A percentile compares a stretch with the other conserved stretches of the same genome.
Conservation (phyloP, 2,888 invertebrate genomes). For the Epistrophe grossulariae region DNA sequence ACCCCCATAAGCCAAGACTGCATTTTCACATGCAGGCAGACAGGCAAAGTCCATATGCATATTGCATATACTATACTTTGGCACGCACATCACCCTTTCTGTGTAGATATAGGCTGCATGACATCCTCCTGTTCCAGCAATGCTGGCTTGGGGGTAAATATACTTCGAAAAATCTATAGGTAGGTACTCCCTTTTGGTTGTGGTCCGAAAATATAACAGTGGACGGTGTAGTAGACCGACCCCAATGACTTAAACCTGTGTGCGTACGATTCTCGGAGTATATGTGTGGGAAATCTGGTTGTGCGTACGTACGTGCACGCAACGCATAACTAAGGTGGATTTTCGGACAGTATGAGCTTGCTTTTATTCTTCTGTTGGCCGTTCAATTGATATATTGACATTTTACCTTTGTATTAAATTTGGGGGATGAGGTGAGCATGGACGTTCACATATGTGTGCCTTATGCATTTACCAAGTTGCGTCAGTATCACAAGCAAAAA, state of each 20-base stretch:
- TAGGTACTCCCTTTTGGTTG: conserved; percentile 30
- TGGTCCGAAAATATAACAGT: conserved; percentile 46
- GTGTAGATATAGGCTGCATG: not conserved
- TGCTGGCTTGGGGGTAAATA: not conserved
- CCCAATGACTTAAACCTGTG: conserved; percentile 15
- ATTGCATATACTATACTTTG: not conserved
- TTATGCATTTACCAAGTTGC: conserved; percentile 36
- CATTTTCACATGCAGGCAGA: conserved; percentile 41
- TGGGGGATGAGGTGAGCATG: conserved; percentile 4
- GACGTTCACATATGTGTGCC: not conserved
- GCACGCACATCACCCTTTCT: conserved; percentile 4
- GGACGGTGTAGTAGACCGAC: not conserved
- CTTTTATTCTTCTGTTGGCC: conserved; percentile 43
- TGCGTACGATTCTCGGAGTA: conserved; percentile 24
- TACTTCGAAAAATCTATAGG: conserved; percentile 42
- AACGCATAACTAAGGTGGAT: conserved; percentile 26
- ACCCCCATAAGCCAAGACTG: conserved; percentile 56
- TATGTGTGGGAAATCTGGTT: conserved; percentile 16
- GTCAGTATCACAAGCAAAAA: not conserved
- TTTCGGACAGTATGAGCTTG: conserved; percentile 1
- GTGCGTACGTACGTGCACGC: conserved; percentile 17
- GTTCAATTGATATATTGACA: conserved; percentile 62
- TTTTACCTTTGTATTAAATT: conserved; percentile 51
- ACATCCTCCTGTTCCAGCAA: not conserved
- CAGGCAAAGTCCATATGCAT: not conserved